Percentiles rank a stretch among this genome's conserved stretches.
Conservation (phyloP, 2,113 vertebrate genomes). For the Rhinolophus sinicus region DNA sequence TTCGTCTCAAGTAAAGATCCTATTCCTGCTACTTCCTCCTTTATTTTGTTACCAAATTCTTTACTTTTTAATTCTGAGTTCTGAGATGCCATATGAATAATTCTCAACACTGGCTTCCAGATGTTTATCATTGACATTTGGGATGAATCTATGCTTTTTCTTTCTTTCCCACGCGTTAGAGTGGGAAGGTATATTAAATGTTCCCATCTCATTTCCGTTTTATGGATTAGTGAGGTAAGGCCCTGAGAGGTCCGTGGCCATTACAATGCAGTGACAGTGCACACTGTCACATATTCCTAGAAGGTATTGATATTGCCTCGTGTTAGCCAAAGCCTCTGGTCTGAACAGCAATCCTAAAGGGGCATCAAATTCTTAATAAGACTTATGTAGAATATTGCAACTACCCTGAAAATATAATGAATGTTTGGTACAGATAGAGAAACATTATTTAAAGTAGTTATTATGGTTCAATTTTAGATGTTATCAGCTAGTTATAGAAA, state of each 20-base stretch:
- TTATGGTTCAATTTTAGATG: neutral
- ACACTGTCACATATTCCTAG: neutral
- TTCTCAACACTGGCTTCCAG: neutral
- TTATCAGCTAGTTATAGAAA: neutral
- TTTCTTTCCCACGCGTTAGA: neutral
- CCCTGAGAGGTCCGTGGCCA: neutral
- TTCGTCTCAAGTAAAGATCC: neutral
- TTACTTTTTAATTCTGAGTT: neutral
- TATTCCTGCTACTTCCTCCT: neutral
- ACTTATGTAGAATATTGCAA: neutral
- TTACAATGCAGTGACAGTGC: neutral
- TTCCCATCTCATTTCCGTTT: conserved; percentile 10
- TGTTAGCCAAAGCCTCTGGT: neutral
- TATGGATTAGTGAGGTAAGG: neutral
- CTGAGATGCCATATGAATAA: neutral
- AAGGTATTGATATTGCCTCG: conserved; percentile 16
- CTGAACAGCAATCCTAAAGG: neutral
- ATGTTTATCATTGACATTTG: neutral
- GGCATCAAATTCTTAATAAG: neutral
- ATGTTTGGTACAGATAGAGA: neutral
- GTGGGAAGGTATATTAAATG: neutral
- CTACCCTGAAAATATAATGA: neutral
- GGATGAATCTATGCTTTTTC: neutral
- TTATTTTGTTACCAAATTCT: neutral
- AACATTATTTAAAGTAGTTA: neutral